Evolutionary conservation across 2,888 invertebrate genomes (phyloP), one percentile per base, ranked within the genome.

Genomic region (Apodemia zela): DNA sequence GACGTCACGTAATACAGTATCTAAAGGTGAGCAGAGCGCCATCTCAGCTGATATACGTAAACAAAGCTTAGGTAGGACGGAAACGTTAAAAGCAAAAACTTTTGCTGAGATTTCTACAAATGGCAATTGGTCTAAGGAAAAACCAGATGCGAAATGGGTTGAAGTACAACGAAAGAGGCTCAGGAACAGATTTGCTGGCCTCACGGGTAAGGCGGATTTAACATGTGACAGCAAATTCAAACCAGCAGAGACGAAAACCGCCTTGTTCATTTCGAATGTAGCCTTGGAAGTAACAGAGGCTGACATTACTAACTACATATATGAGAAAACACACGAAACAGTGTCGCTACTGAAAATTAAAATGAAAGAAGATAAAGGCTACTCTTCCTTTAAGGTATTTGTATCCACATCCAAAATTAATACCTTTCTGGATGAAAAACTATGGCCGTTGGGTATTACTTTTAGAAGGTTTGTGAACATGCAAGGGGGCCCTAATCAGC

Each of bases 381-480:
- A 69, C 33, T 58, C 64, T 35, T 60, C 67, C 2, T 68, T 61
- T 47, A 71, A 71, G 54, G 13, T 71, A 0, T 68, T 62, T 60
- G 67, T 71, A 11, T 29, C 67, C 5, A 66, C 57, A 33, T 15
- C 59, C 11, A 68, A 68, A 59, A 18, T 66, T 29, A 42, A 59
- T 21, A 54, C 62, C 5, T 71, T 65, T 45, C 58, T 68, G 13
- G 61, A 68, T 57, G 64, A 68, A 42, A 59, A 66, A 1, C 47
- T 71, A 1, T 69, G 70, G 70, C 69, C 69, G 4, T 5, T 11
- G 10, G 69, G 67, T 4, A 64, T 69, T 25, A 33, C 59, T 6
- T 71, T 67, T 33, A 25, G 58, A 17, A 57, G 42, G 67, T 1
- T 54, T 45, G 42, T 42, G 13, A 49, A 49, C 2, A 49, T n/a